A percentile compares a stretch with the other conserved stretches of the same genome.
These are phyloP conservation scores for Sitodiplosis mosellana DNA, from an alignment of 1,140 invertebrate genomes.

Conservation along the genomic window DNA sequence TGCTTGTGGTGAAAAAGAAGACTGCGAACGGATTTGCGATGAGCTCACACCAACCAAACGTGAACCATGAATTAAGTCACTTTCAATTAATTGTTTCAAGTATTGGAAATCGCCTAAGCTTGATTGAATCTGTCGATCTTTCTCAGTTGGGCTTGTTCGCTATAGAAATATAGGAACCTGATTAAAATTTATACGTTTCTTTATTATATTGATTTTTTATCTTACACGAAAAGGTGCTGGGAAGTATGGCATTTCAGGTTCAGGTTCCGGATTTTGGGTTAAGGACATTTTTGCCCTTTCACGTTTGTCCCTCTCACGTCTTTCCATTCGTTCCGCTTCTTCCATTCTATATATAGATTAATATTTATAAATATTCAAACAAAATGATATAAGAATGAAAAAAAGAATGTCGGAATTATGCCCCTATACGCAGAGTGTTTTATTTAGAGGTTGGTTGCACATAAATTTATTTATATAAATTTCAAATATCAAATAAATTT, in stretches of 20 bases:
- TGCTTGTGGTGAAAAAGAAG: too few relatives aligned
- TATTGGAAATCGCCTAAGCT: constrained; percentile 17
- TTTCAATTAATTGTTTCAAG: constrained; percentile 16
- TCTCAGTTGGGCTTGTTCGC: constrained; percentile 13
- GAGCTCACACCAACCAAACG: too few relatives aligned
- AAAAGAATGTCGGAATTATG: too few relatives aligned
- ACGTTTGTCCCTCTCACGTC: constrained; percentile 47
- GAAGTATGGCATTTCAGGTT: constrained; percentile 29
- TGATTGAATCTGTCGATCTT: constrained; percentile 18
- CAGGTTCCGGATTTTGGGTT: constrained; percentile 34
- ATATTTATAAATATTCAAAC: constrained; percentile 16
- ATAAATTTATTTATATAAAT: too few relatives aligned
- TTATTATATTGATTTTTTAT: constrained; percentile 1
- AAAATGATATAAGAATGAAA: not conserved
- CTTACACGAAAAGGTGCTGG: constrained; percentile 37
- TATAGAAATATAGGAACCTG: not conserved
- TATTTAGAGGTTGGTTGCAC: too few relatives aligned
- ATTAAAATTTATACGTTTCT: not conserved
- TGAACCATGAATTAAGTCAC: not conserved
- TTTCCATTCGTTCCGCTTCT: constrained; percentile 37
- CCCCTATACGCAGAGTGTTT: too few relatives aligned
- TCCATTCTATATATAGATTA: constrained; percentile 52
- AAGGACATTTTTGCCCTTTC: constrained; percentile 46
- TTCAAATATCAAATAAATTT: too few relatives aligned
- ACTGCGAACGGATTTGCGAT: not conserved